Conservation (phyloP, 1,140 invertebrate genomes). For the Nylanderia fulva region DNA sequence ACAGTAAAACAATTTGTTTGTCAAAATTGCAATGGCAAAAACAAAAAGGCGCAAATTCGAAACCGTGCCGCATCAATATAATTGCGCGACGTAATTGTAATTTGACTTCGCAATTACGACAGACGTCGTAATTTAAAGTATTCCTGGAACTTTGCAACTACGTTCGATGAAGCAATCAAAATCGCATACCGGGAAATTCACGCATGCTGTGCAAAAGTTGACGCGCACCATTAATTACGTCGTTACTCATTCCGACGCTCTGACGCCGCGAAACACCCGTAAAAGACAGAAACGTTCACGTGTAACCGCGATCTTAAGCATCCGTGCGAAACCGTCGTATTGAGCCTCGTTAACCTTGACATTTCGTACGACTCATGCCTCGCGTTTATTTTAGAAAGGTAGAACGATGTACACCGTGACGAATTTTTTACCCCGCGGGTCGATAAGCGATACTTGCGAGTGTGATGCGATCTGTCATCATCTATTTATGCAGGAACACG, state of each 20-base stretch:
- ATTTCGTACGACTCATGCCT: constrained; percentile 68
- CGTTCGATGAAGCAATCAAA: constrained; percentile 54
- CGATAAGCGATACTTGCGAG: constrained; percentile 38
- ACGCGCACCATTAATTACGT: constrained; percentile 53
- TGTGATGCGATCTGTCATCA: constrained; percentile 4
- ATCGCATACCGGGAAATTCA: constrained; percentile 20
- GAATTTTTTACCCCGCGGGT: background rate
- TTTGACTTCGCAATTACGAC: constrained; percentile 20
- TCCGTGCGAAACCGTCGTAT: constrained; percentile 55
- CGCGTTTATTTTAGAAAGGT: constrained; percentile 79
- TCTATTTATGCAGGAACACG: constrained; percentile 18
- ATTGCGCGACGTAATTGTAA: background rate
- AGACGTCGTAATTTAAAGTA: constrained; percentile 1
- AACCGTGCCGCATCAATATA: background rate
- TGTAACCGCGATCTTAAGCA: constrained; percentile 39
- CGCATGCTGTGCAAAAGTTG: constrained; percentile 26
- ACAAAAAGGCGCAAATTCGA: background rate
- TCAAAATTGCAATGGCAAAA: background rate
- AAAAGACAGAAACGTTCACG: constrained; percentile 39
- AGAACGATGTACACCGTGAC: constrained; percentile 43
- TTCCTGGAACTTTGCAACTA: constrained; percentile 22
- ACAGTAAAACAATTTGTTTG: background rate
- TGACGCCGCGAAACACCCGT: constrained; percentile 27
- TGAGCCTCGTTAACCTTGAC: constrained; percentile 76
- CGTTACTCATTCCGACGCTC: constrained; percentile 51